These are phyloP conservation scores for Pogonus chalceus DNA, from an alignment of 1,140 invertebrate species.

Conservation along the genomic window DNA sequence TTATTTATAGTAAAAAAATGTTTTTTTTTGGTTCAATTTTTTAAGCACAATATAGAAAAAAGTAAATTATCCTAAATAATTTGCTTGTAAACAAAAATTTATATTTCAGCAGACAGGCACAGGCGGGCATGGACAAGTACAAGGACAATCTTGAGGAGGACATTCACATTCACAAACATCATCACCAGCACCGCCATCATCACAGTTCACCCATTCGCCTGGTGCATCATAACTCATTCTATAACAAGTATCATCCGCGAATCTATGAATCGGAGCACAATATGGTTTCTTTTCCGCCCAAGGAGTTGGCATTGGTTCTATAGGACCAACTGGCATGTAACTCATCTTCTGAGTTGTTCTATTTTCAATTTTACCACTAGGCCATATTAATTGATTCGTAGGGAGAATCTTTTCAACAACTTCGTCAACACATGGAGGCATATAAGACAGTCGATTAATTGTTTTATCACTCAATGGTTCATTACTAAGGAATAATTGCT, in stretches of 20 bases:
- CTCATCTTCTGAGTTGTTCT: conserved; percentile 50
- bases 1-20: too few relatives aligned
- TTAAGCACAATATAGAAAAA: too few relatives aligned
- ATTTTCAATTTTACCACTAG: conserved; percentile 42
- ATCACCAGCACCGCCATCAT: conserved; percentile 29
- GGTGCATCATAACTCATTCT: conserved; percentile 39
- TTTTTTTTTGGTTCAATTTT: too few relatives aligned
- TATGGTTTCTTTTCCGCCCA: conserved; percentile 37
- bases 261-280: conserved; percentile 30
- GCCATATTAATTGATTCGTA: conserved; percentile 36
- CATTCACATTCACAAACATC: conserved; percentile 30
- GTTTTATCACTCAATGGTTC: conserved; percentile 38
- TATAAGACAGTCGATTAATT: conserved; percentile 42
- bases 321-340: conserved; percentile 36
- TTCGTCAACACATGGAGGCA: conserved; percentile 38
- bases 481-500: conserved; percentile 34
- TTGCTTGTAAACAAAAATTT: too few relatives aligned
- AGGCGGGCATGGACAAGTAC: conserved; percentile 7
- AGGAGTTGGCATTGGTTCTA: conserved; percentile 32
- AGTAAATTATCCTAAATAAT: too few relatives aligned
- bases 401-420: conserved; percentile 35
- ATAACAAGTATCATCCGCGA: conserved; percentile 37
- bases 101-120: conserved; percentile 13
- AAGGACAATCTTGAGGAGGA: conserved; percentile 15
- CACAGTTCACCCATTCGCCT: conserved; percentile 37